Conservation (phyloP, 2,113 vertebrate genomes). For the Corythaeola cristata region DNA sequence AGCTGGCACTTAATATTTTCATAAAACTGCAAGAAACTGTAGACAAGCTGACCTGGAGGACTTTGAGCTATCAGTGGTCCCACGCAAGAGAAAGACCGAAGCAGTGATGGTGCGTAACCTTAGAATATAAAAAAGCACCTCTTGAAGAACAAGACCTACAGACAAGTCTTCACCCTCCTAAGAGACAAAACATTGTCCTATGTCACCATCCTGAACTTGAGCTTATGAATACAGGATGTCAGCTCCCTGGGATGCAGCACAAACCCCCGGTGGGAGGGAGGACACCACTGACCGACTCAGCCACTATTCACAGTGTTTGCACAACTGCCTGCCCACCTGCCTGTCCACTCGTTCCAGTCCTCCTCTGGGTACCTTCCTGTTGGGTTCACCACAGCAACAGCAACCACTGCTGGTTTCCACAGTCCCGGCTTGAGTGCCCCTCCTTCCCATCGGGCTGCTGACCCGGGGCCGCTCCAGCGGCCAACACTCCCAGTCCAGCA, state of each 20-base stretch:
- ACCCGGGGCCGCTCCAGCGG: rapidly evolving
- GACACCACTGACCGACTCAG: not conserved
- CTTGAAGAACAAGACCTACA: not conserved
- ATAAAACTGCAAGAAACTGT: not conserved
- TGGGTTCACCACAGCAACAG: not conserved
- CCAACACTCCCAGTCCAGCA: not conserved
- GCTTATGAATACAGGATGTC: not conserved
- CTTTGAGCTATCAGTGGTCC: not conserved
- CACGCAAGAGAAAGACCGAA: not conserved
- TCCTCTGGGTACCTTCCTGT: not conserved
- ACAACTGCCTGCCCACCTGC: rapidly evolving
- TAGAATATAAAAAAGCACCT: not conserved
- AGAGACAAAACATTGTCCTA: not conserved
- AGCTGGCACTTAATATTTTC: not conserved
- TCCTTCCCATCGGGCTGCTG: not conserved
- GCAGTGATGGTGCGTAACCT: not conserved
- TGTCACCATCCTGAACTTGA: not conserved
- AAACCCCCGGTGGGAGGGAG: not conserved
- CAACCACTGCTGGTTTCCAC: not conserved
- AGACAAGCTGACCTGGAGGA: not conserved
- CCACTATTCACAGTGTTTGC: not conserved
- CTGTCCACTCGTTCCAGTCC: not conserved
- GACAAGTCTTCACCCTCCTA: not conserved
- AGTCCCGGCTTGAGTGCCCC: rapidly evolving
- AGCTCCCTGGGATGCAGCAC: not conserved